phyloP scores from a whole-genome alignment of 2,797 vertebrate species.

The Myotis findleyi region DNA sequence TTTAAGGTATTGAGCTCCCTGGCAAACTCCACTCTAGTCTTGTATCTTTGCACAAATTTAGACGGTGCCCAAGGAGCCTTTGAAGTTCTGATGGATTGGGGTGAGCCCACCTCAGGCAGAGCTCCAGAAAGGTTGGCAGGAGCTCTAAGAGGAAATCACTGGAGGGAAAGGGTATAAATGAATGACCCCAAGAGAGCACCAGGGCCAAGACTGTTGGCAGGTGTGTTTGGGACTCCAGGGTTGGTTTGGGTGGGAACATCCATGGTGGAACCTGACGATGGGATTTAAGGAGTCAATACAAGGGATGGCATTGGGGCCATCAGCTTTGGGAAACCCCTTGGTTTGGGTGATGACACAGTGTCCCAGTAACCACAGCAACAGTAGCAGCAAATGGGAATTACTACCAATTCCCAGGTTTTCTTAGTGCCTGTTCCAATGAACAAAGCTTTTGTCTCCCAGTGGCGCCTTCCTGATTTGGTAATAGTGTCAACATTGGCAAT shows the following conservation, averaged over 20 bases:
- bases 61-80: not conserved
- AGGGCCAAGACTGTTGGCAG: not conserved
- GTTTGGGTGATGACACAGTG: not conserved
- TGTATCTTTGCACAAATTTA: not conserved
- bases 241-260: not conserved
- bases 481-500: not conserved
- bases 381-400: not conserved
- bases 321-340: not conserved
- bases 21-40: not conserved
- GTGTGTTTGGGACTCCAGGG: not conserved
- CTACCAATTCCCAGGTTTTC: not conserved
- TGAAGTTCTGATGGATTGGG: not conserved
- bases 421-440: not conserved
- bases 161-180: not conserved
- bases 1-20: not conserved
- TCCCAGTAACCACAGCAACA: not conserved
- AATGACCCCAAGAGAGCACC: not conserved
- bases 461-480: not conserved
- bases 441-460: not conserved
- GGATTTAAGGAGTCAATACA: not conserved
- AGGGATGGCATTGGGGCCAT: not conserved
- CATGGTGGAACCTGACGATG: not conserved
- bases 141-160: not conserved
- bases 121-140: not conserved
- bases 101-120: not conserved